Percentiles rank a stretch among this genome's conserved stretches.
These are phyloP conservation scores for Tenualosa thibaudeaui DNA, from an alignment of 2,797 vertebrate species.

Conservation along the genomic window DNA sequence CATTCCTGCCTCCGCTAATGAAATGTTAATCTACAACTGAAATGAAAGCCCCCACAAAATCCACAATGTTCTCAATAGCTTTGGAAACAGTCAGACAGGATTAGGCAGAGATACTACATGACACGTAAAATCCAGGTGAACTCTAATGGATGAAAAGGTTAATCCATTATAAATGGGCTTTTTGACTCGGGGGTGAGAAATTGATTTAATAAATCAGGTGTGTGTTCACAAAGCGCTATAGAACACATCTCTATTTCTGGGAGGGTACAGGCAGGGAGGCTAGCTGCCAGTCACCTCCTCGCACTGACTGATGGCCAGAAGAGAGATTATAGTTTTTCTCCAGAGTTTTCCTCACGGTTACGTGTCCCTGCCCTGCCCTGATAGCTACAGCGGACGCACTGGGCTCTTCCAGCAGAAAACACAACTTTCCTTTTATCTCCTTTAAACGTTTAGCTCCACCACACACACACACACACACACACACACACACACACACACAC, in stretches of 20 bases:
- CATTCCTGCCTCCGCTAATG: background rate
- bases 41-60: background rate
- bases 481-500: conserved; percentile 2
- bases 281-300: background rate
- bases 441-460: background rate
- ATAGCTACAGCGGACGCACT: background rate
- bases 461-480: conserved; percentile 7
- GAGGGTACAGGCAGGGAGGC: background rate
- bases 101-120: background rate
- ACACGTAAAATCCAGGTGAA: conserved; percentile 17
- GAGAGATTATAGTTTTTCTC: background rate
- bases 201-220: conserved; percentile 20
- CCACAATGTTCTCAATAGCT: background rate
- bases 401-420: background rate
- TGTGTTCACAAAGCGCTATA: background rate
- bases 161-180: conserved; percentile 16
- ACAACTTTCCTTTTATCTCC: conserved; percentile 23
- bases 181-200: background rate
- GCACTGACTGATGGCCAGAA: background rate
- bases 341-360: background rate
- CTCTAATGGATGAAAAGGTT: background rate
- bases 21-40: conserved; percentile 3
- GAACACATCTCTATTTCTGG: background rate
- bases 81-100: background rate
- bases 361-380: background rate